Conservation (phyloP, 2,113 vertebrate genomes). For the Chitala chitala region DNA sequence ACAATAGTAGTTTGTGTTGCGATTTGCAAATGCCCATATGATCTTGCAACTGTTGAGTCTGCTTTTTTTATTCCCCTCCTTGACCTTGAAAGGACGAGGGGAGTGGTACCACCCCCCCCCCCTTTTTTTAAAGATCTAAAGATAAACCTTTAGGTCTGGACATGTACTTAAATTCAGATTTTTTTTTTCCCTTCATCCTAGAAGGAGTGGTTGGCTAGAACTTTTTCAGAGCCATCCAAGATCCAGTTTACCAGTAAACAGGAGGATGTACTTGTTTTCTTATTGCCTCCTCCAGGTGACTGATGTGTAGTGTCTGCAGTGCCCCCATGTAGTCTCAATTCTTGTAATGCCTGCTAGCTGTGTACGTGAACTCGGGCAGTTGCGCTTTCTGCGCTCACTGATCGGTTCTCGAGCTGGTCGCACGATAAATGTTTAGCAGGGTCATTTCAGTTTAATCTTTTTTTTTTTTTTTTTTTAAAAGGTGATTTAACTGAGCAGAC, state of each 20-base stretch:
- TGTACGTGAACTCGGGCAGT: background rate
- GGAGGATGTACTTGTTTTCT: no score
- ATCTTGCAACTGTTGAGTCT: background rate
- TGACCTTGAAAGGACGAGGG: background rate
- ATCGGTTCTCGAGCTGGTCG: background rate
- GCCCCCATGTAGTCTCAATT: no score
- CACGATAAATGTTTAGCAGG: background rate
- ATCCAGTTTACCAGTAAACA: background rate
- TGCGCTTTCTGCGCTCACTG: no score
- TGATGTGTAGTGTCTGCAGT: no score
- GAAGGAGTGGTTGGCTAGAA: no score
- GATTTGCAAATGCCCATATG: conserved; percentile 1
- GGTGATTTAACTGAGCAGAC: background rate
- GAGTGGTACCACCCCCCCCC: background rate
- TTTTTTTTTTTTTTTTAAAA: no score
- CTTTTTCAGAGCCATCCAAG: background rate
- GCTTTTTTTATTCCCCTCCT: background rate
- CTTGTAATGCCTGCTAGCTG: background rate
- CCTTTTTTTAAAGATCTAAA: no score
- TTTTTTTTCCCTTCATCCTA: no score
- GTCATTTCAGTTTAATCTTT: no score
- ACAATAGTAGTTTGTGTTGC: conserved; percentile 1
- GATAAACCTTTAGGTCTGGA: no score
- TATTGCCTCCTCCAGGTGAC: no score
- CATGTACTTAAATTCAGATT: no score